A percentile compares a stretch with the other conserved stretches of the same genome.
phyloP scores from a whole-genome alignment of 2,888 invertebrate species.

The Drosophila mulleri region DNA sequence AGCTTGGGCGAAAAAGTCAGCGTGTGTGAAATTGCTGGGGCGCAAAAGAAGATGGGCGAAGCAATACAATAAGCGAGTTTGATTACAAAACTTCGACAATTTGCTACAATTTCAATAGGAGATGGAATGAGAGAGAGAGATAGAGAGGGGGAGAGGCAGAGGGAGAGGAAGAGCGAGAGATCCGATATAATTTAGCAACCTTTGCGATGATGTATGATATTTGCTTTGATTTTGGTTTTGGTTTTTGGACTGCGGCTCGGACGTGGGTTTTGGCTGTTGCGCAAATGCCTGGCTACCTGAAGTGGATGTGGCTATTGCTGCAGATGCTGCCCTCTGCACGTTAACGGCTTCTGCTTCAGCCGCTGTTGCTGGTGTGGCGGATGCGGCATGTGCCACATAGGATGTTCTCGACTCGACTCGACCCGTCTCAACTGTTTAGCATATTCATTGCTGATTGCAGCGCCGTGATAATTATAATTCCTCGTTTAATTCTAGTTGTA shows the following conservation, averaged over 20 bases:
- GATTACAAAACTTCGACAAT: slow-evolving; percentile 77
- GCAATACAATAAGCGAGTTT: slow-evolving; percentile 36
- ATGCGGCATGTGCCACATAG: slow-evolving; percentile 62
- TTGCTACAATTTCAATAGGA: slow-evolving; percentile 65
- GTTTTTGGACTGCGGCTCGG: slow-evolving; percentile 17
- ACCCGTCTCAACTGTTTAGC: slow-evolving; percentile 55
- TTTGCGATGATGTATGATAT: slow-evolving; percentile 76
- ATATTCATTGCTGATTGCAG: slow-evolving; percentile 71
- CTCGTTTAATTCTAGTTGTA: slow-evolving; percentile 40
- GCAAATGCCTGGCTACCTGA: slow-evolving; percentile 58
- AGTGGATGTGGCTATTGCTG: neutral
- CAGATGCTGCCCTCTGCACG: neutral
- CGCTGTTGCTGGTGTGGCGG: slow-evolving; percentile 42
- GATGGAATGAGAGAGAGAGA: slow-evolving; percentile 2
- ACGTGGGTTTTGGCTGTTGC: slow-evolving; percentile 43
- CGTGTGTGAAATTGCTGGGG: slow-evolving; percentile 62
- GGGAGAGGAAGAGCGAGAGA: slow-evolving; percentile 10
- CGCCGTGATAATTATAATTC: slow-evolving; percentile 69
- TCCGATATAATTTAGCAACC: slow-evolving; percentile 66
- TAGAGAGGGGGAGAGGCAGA: neutral
- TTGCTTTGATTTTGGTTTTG: slow-evolving; percentile 58
- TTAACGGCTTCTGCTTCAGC: slow-evolving; percentile 12
- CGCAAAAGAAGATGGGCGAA: slow-evolving; percentile 16
- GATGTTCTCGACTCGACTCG: slow-evolving; percentile 60
- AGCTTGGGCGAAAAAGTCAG: slow-evolving; percentile 51